Percentiles rank a stretch among this genome's conserved stretches.
These are phyloP conservation scores for Hirtodrosophila confusa DNA, from an alignment of 2,888 invertebrate species.

Conservation along the genomic window DNA sequence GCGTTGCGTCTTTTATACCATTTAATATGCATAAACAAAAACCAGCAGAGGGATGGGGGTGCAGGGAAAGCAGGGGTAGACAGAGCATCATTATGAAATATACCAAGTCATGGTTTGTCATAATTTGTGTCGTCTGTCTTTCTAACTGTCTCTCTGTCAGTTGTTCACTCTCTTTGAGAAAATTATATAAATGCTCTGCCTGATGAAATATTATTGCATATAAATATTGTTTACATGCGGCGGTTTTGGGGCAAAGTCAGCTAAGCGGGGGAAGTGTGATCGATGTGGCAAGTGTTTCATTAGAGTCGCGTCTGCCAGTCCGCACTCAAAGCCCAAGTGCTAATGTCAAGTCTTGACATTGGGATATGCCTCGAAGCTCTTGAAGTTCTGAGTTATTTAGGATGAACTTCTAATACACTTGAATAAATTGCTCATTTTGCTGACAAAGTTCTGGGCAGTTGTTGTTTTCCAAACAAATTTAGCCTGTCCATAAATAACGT, in stretches of 20 bases:
- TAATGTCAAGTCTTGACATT: constrained; percentile 37
- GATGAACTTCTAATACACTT: no score
- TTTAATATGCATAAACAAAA: constrained; percentile 76
- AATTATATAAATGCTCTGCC: constrained; percentile 2
- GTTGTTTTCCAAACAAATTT: no score
- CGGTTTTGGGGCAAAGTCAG: not conserved
- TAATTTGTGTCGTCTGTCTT: constrained; percentile 50
- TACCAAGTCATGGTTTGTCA: constrained; percentile 61
- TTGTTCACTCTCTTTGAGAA: no score
- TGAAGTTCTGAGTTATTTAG: no score
- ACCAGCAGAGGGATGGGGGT: constrained; percentile 23
- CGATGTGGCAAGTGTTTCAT: constrained; percentile 66
- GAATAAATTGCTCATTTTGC: no score
- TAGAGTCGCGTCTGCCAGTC: not conserved
- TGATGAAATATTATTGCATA: constrained; percentile 56
- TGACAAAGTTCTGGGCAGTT: no score
- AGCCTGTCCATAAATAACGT: no score
- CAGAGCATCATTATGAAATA: constrained; percentile 59
- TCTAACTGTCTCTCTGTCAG: constrained; percentile 17
- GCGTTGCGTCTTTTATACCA: constrained; percentile 65
- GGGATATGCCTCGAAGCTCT: not conserved
- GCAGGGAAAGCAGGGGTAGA: no score
- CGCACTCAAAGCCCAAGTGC: constrained; percentile 14
- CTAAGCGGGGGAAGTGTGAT: constrained; percentile 51
- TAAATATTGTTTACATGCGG: constrained; percentile 43